A percentile compares a stretch with the other conserved stretches of the same genome.
Evolutionary conservation across 2,888 invertebrate genomes (phyloP).

Genomic region (Bugulina stolonifera): DNA sequence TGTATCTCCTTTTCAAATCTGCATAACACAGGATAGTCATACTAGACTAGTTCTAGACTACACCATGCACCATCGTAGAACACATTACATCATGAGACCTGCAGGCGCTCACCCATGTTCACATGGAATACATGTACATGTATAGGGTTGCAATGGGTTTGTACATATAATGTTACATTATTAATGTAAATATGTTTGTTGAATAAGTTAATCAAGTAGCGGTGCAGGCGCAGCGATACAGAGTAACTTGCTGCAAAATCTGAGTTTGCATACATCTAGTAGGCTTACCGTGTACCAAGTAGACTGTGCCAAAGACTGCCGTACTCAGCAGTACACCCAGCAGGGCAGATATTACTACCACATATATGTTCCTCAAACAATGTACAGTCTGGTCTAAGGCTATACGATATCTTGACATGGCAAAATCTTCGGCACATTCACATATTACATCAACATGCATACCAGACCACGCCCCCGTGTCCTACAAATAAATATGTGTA

Average conservation of each 20-base stretch:
- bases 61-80: too few species aligned
- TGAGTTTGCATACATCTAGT: too few species aligned
- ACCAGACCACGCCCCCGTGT: neutral
- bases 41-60: too few species aligned
- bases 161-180: too few species aligned
- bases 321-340: neutral
- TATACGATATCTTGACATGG: neutral
- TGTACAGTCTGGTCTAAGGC: neutral
- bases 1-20: conserved; percentile 18
- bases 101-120: too few species aligned
- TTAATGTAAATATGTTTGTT: too few species aligned
- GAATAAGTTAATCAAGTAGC: too few species aligned
- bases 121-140: too few species aligned
- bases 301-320: neutral
- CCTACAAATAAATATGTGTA: neutral
- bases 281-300: neutral
- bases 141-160: too few species aligned
- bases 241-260: neutral
- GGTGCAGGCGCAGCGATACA: neutral
- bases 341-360: neutral
- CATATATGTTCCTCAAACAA: conserved; percentile 1
- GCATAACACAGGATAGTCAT: too few species aligned
- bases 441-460: neutral
- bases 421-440: conserved; percentile 11
- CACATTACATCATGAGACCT: too few species aligned